Evolutionary conservation across 2,888 invertebrate genomes (phyloP), one percentile per base, ranked within the genome.

Genomic region (Nasonovia ribisnigri): DNA sequence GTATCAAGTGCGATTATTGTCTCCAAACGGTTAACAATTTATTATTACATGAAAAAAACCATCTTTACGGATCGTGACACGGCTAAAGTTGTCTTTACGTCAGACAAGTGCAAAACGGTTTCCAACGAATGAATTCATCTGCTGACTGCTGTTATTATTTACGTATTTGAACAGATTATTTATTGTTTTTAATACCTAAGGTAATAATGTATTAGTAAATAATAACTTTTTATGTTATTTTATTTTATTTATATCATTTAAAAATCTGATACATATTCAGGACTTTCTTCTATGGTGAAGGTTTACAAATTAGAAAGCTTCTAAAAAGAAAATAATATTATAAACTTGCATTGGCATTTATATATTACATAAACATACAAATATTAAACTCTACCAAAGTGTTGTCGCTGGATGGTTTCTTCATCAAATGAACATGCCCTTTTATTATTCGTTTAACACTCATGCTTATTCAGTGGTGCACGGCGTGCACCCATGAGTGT

Each of bases 1-100:
- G 86, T 46, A 86, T 86, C 86, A 43, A 46, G 43, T 86, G 46
- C 29, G 86, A 86, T 86, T 86, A 86, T 86, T 86, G 46, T 86
- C 46, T 86, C 46, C 29, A 29, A 26, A 43, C n/a, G 46, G 43
- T 13, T 46, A 43, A 43, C 26, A 43, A 86, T 86, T 86, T 86
- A 46, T 26, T 46, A 46, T 13, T 6, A n/a, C n/a, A n/a, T 29
- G 46, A 46, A 86, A 86, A 46, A 46, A 86, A 84, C 46, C 2
- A 29, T 86, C 46, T 86, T 86, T 26, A n/a, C 86, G 46, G 43
- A 29, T 86, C 46, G 6, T 86, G 86, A 46, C 86, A 46, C 29
- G 86, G 6, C 29, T 13, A n/a, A 86, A 43, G 46, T 86, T 29
- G 43, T 43, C 26, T 29, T 6, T 43, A 26, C 11, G 86, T 86